Base-by-base conservation (phyloP, 2,113 vertebrate species). In the Ceyx cyanopectus region DNA sequence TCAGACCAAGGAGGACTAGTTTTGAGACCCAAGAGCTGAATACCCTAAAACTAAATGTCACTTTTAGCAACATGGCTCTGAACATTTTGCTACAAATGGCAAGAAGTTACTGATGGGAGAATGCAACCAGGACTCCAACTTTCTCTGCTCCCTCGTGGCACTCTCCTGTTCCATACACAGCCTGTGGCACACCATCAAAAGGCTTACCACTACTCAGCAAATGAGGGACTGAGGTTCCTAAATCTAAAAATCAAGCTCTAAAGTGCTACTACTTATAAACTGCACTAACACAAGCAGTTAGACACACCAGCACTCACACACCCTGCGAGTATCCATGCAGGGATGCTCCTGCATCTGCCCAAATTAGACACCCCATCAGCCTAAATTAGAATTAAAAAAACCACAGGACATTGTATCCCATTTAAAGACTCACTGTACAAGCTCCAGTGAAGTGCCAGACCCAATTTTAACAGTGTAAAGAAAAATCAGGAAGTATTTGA, bases 401-500 rank as follows among this genome's bases (percentile, higher is more conserved):
- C 60, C 4, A 62, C 14, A 60, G 50, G 46, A 62, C 51, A 43
- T 27, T 61, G 56, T 65, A 86, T 37, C 27, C 46, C 32, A 72
- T 50, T 80, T 54, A 66, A 70, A 91, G 41, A 87, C 45, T 46
- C 16, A 41, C 34, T 72, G 63, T 56, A 79, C 89, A 85, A 92
- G 65, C 45, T 58, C 50, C 76, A 78, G 19, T 17, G 13, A 77
- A 72, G 20, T n/a, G 45, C 22, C 75, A 89, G 67, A 72, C 34
- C 50, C 69, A 80, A 82, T 91, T 87, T 83, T 74, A 90, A 68
- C 76, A 81, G 27, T 56, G 16, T 22, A 65, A 82, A 83, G 75
- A 88, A 83, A 94, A 91, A 92, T 37, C 27, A 75, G 65, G 62
- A 89, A 86, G 73, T 51, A 89, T 86, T 69, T 92, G 53, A 91